Evolutionary conservation across 2,888 invertebrate genomes (phyloP), one percentile per base, ranked within the genome.

Genomic region (Automeris io): DNA sequence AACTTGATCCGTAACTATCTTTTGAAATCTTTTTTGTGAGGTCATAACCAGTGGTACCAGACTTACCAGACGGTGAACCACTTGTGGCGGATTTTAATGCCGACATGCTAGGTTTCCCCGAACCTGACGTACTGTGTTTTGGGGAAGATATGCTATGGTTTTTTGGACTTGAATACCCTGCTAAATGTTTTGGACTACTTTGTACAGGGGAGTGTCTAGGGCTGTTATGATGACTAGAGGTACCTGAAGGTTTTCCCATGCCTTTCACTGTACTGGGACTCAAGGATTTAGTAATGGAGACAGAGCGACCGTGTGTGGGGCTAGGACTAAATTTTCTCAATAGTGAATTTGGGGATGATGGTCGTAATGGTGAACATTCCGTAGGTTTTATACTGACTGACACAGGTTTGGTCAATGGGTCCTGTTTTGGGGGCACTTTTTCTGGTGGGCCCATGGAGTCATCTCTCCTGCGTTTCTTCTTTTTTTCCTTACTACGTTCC

Each of bases 21-120:
- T 87, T 87, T 6, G 83, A 78, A 41, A 89, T 78, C 57, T 90
- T 89, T 72, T 89, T 90, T 34, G 86, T 72, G 4, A 87, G 69
- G 42, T 88, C 88, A 49, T 88, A 89, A 12, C 88, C 87, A 18
- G 87, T 88, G 3, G 82, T 79, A 0, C 79, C 75, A 7, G 88
- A 88, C 64, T 91, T 91, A 18, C 89, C 88, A n/a, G 90, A 91
- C 1, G 92, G 92, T 1, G 92, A 92, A 5, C 86, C 82, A 59
- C 91, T 90, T 1, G 91, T 88, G 1, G 95, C 94, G 23, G 93
- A 95, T 66, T 95, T 95, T 13, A 95, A 73, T 0, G 95, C 91
- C 0, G 95, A 94, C 94, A 96, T 95, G 60, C 95, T 95, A 0
- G 95, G 95, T 63, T 96, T 96, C 0, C 95, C 95, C 1, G 94